Conservation (phyloP, 1,140 invertebrate species). For the Sycophila sp. region DNA sequence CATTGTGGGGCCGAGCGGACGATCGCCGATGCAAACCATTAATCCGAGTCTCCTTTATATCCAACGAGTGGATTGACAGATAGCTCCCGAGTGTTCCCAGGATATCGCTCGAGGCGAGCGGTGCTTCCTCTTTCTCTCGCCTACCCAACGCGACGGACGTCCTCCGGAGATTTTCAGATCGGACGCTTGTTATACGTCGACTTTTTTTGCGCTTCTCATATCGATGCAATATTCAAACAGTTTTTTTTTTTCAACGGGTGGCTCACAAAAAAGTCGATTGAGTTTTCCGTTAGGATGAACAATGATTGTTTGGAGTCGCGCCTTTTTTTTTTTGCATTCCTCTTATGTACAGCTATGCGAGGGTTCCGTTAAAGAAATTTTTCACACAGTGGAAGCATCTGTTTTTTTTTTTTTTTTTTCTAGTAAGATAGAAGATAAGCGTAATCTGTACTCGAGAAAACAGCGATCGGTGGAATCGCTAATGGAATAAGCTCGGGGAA, state of each 20-base stretch:
- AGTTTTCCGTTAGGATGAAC: neutral
- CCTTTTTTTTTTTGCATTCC: neutral
- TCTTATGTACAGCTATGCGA: neutral
- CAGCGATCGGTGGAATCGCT: no score
- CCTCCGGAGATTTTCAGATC: neutral
- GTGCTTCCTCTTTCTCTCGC: neutral
- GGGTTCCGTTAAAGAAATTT: no score
- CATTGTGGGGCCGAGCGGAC: slow-evolving; percentile 49
- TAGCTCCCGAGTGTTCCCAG: slow-evolving; percentile 62
- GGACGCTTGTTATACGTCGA: neutral
- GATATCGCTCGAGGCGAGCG: slow-evolving; percentile 39
- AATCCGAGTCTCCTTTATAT: slow-evolving; percentile 65
- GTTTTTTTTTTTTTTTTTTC: no score
- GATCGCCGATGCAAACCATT: slow-evolving; percentile 62
- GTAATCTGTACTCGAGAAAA: no score
- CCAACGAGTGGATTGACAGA: slow-evolving; percentile 61
- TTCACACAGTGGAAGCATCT: no score
- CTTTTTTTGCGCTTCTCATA: neutral
- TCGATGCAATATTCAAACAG: slow-evolving; percentile 3
- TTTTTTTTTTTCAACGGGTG: neutral
- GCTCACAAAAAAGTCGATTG: neutral
- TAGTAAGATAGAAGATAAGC: no score
- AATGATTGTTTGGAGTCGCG: neutral
- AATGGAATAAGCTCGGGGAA: no score
- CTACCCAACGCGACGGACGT: neutral